A percentile compares a stretch with the other conserved stretches of the same genome.
phyloP scores from a whole-genome alignment of 2,797 vertebrate species.

The Anisognathus igniventris region DNA sequence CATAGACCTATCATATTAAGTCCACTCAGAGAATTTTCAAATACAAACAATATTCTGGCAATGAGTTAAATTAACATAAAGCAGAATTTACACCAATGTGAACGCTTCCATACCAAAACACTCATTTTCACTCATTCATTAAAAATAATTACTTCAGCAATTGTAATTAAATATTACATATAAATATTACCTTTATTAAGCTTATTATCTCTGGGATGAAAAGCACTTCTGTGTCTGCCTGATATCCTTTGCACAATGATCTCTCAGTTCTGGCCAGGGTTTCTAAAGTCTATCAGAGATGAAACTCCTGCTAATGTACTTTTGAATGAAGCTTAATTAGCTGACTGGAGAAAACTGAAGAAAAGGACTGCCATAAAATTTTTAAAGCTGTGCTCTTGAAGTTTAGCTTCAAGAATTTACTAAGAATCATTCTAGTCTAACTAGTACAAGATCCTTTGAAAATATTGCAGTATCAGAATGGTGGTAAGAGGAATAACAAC shows the following conservation, averaged over 20 bases:
- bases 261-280: neutral
- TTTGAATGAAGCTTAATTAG: neutral
- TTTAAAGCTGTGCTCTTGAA: neutral
- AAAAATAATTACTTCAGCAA: neutral
- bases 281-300: neutral
- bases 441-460: neutral
- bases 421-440: neutral
- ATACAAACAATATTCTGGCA: neutral
- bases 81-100: neutral
- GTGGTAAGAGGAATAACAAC: neutral
- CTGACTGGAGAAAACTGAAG: neutral
- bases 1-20: neutral
- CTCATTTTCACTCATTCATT: neutral
- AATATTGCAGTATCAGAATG: neutral
- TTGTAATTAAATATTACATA: neutral
- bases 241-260: neutral
- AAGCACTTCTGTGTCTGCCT: neutral
- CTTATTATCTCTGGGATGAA: neutral
- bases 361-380: neutral
- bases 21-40: neutral
- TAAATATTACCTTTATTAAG: neutral
- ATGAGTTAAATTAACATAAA: neutral
- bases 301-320: neutral
- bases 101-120: neutral
- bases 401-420: neutral